Percentiles rank a stretch among this genome's conserved stretches.
These are phyloP conservation scores for Indicator indicator DNA, from an alignment of 2,113 vertebrate genomes.

Conservation along the genomic window DNA sequence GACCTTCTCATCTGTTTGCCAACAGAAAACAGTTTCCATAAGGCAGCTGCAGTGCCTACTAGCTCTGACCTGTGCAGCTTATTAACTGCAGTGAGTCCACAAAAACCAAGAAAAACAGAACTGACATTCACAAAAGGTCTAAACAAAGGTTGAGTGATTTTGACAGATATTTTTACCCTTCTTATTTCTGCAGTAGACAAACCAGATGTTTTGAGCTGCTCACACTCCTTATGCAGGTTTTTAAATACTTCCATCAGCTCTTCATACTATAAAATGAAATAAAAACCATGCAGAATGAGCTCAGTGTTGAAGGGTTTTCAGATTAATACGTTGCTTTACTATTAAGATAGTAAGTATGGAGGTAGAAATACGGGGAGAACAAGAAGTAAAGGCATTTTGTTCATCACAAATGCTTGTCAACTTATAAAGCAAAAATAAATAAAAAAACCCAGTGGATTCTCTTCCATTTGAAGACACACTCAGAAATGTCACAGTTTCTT, in stretches of 20 bases:
- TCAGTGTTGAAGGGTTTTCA: not conserved
- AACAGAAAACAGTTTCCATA: not conserved
- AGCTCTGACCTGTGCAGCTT: not conserved
- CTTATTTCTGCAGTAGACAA: slow-evolving; percentile 96
- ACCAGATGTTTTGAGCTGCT: slow-evolving; percentile 91
- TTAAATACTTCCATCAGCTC: slow-evolving; percentile 96
- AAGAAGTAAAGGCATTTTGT: not conserved
- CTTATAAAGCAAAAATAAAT: not conserved
- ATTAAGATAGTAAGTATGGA: not conserved
- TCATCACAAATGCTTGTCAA: not conserved
- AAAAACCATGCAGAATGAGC: slow-evolving; percentile 23
- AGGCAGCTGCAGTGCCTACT: not conserved
- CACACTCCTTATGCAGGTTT: slow-evolving; percentile 93
- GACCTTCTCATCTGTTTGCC: slow-evolving; percentile 29
- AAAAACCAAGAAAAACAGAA: not conserved
- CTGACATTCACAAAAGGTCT: not conserved
- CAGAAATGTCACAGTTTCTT: not conserved
- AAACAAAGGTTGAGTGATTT: not conserved
- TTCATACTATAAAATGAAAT: slow-evolving; percentile 86
- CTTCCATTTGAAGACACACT: not conserved
- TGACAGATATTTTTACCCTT: slow-evolving; percentile 81
- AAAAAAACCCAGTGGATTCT: not conserved
- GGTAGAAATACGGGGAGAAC: not conserved
- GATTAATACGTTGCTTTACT: not conserved
- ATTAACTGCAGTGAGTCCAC: not conserved